Conservation (phyloP, 2,888 invertebrate genomes). For the Colletes collaris region DNA sequence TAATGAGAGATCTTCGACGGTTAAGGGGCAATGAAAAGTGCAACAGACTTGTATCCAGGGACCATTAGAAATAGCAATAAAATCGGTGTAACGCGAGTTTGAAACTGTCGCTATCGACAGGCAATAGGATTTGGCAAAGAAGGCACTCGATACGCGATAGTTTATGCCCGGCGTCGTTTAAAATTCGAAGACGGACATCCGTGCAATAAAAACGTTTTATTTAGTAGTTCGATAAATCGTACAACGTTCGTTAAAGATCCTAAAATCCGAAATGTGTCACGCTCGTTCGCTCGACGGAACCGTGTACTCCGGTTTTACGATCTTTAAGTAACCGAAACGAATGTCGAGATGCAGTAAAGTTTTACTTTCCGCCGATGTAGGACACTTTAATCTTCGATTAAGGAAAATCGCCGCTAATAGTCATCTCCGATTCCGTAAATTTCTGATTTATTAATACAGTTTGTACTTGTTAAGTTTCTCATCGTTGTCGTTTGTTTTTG, state of each 20-base stretch:
- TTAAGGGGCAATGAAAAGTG: too few species aligned
- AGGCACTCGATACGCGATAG: conserved; percentile 1
- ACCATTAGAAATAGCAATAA: too few species aligned
- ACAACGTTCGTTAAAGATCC: conserved; percentile 60
- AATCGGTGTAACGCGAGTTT: neutral
- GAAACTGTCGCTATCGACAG: conserved; percentile 2
- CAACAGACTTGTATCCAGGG: too few species aligned
- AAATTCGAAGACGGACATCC: conserved; percentile 28
- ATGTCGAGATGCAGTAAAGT: conserved; percentile 45
- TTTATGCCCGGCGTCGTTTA: conserved; percentile 17
- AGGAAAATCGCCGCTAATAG: conserved; percentile 23
- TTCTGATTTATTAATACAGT: too few species aligned
- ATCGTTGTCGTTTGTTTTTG: too few species aligned
- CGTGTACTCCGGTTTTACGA: conserved; percentile 62
- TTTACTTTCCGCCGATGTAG: conserved; percentile 21
- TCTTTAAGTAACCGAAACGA: conserved; percentile 48
- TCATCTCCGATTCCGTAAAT: neutral
- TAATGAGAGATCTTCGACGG: too few species aligned
- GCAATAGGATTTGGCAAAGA: neutral
- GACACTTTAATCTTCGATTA: conserved; percentile 30
- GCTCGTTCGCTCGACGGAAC: conserved; percentile 54
- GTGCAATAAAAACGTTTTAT: conserved; percentile 60
- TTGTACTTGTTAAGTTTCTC: too few species aligned
- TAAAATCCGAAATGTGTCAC: conserved; percentile 58
- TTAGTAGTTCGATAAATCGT: conserved; percentile 54